These are phyloP conservation scores for Thereuonema tuberculata DNA, from an alignment of 1,140 invertebrate genomes.

Conservation along the genomic window DNA sequence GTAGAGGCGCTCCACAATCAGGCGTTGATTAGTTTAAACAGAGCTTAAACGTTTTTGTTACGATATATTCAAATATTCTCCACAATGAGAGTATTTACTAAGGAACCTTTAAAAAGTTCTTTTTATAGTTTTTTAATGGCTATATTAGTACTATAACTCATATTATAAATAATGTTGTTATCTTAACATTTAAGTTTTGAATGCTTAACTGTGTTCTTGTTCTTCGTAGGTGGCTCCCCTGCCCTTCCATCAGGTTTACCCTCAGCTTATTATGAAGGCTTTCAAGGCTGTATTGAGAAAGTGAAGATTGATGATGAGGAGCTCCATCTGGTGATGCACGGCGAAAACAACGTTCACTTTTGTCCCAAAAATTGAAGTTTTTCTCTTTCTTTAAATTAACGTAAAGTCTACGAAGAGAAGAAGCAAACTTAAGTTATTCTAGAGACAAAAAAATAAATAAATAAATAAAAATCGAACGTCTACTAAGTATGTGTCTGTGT, in stretches of 20 bases:
- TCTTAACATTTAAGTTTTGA: no score
- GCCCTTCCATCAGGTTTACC: conserved; percentile 43
- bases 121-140: background rate
- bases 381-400: no score
- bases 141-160: background rate
- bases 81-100: background rate
- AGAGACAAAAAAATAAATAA: no score
- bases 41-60: no score
- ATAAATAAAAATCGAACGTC: no score
- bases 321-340: conserved; percentile 22
- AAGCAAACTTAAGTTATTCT: no score
- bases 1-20: no score
- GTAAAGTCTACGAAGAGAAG: no score
- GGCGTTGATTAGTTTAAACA: no score
- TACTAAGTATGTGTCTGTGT: no score
- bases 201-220: no score
- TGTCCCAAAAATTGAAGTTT: conserved; percentile 13
- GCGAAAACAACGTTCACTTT: conserved; percentile 20
- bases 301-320: conserved; percentile 37
- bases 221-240: conserved; percentile 37
- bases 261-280: conserved; percentile 40
- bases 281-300: conserved; percentile 46
- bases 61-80: no score
- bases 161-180: background rate
- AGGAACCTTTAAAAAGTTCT: background rate